These are phyloP conservation scores for Paramuricea clavata DNA, from an alignment of 92 coral and sea anemone species.

Conservation along the genomic window DNA sequence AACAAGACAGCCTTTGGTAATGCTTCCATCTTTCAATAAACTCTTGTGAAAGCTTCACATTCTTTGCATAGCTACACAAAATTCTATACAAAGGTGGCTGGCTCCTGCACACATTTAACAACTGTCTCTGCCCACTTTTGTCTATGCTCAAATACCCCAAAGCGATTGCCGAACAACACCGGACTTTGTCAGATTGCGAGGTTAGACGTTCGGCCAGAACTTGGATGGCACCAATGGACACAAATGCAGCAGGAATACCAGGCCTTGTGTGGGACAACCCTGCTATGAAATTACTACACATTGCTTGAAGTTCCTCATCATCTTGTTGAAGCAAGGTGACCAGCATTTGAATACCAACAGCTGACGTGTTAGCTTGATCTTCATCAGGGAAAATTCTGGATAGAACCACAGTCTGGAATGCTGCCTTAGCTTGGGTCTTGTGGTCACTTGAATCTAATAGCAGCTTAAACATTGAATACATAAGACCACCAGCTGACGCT, in stretches of 20 bases:
- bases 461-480: conserved; percentile 78
- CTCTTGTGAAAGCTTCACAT: conserved; percentile 90
- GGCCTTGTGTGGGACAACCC: conserved; percentile 97
- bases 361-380: conserved; percentile 90
- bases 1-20: conserved; percentile 79
- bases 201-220: conserved; percentile 77
- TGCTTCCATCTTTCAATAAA: conserved; percentile 99
- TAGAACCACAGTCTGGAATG: conserved; percentile 89
- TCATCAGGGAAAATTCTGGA: conserved; percentile 95
- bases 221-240: conserved; percentile 88
- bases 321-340: conserved; percentile 78
- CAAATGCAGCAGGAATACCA: conserved; percentile 94
- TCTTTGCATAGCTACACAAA: conserved; percentile 89
- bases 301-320: conserved; percentile 81
- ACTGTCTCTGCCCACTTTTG: conserved; percentile 93
- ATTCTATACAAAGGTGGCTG: conserved; percentile 88
- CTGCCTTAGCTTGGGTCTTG: conserved; percentile 77
- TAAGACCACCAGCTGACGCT: conserved; percentile 84
- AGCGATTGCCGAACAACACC: conserved; percentile 89
- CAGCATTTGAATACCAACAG: conserved; percentile 84
- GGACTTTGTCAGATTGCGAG: conserved; percentile 88
- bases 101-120: conserved; percentile 88
- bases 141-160: conserved; percentile 92
- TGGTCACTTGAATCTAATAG: conserved; percentile 83
- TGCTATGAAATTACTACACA: conserved; percentile 91